Evolutionary conservation across 2,797 vertebrate genomes (phyloP).

Genomic region (Caiman crocodilus): DNA sequence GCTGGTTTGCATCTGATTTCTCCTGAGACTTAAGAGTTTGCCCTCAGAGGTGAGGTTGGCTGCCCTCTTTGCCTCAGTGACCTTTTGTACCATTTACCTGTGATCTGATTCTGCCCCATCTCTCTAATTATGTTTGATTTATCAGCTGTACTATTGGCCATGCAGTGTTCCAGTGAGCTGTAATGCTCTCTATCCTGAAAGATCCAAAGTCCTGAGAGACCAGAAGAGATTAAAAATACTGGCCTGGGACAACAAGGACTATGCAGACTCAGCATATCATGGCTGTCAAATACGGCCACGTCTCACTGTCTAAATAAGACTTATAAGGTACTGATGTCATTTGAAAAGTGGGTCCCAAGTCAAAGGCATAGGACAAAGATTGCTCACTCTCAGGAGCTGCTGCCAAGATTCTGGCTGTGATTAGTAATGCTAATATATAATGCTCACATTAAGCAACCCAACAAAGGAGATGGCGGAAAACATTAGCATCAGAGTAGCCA

Average conservation of each 20-base stretch:
- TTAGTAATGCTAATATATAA: slow-evolving; percentile 75
- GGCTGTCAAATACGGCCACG: slow-evolving; percentile 66
- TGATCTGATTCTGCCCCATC: slow-evolving; percentile 53
- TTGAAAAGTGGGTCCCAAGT: slow-evolving; percentile 72
- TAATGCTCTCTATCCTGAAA: not conserved
- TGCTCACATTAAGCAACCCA: slow-evolving; percentile 74
- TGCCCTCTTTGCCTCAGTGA: slow-evolving; percentile 46
- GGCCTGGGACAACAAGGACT: slow-evolving; percentile 47
- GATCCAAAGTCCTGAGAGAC: not conserved
- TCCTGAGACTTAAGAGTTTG: not conserved
- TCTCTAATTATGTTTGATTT: slow-evolving; percentile 65
- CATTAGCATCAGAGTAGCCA: slow-evolving; percentile 74
- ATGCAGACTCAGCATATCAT: slow-evolving; percentile 54
- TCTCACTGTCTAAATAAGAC: slow-evolving; percentile 75
- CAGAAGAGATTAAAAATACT: slow-evolving; percentile 33
- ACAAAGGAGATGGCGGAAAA: slow-evolving; percentile 72
- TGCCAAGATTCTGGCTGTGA: slow-evolving; percentile 74
- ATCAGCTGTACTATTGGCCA: slow-evolving; percentile 58
- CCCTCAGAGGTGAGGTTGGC: not conserved
- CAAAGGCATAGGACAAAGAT: slow-evolving; percentile 73
- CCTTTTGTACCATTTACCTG: slow-evolving; percentile 58
- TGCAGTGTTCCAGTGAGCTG: not conserved
- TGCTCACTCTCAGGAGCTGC: slow-evolving; percentile 69
- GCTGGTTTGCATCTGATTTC: rapidly evolving
- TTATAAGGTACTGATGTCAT: slow-evolving; percentile 67